Evolutionary conservation across 2,797 vertebrate genomes (phyloP).

Genomic region (Ibycter americanus): DNA sequence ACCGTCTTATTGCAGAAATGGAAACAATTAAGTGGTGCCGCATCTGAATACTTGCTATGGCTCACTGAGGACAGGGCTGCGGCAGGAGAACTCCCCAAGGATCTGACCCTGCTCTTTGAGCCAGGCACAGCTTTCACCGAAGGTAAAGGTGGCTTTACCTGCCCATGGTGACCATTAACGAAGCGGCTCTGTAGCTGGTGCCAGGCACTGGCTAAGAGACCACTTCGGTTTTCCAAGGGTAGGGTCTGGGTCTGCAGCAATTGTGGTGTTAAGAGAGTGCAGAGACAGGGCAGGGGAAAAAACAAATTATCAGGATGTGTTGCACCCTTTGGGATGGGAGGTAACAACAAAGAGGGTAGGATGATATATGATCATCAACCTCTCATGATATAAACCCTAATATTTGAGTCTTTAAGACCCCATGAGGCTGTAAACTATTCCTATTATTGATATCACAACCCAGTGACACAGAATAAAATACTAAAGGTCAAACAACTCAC

Average conservation of each 20-base stretch:
- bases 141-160: background rate
- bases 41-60: background rate
- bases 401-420: background rate
- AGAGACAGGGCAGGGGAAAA: background rate
- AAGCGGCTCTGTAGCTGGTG: background rate
- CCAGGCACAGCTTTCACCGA: background rate
- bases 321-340: background rate
- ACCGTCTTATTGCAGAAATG: background rate
- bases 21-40: background rate
- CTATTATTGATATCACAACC: background rate
- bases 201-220: background rate
- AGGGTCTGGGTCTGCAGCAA: background rate
- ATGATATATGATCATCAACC: background rate
- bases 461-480: background rate
- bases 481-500: background rate
- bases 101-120: background rate
- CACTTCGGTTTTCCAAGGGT: background rate
- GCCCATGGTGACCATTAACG: fast-evolving
- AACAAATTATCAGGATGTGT: background rate
- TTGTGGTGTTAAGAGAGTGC: background rate
- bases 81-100: background rate
- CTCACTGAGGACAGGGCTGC: background rate
- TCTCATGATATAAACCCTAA: background rate
- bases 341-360: background rate
- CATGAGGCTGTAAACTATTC: background rate